phyloP scores from a whole-genome alignment of 2,797 vertebrate genomes.

The Intellagama lesueurii region DNA sequence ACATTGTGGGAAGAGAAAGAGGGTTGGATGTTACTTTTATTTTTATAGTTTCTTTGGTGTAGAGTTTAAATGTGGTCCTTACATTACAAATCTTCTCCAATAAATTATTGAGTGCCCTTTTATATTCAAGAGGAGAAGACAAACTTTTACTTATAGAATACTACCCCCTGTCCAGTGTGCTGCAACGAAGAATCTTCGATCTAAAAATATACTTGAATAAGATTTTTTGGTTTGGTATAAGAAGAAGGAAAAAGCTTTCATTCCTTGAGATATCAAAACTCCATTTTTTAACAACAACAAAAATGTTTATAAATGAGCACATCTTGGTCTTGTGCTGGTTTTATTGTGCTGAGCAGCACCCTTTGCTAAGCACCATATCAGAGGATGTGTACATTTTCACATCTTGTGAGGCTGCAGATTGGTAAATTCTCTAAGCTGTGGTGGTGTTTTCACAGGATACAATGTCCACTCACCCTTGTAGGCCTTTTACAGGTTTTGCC shows the following conservation, averaged over 20 bases:
- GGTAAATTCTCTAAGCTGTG: neutral
- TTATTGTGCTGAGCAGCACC: neutral
- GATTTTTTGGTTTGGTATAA: neutral
- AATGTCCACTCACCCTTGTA: neutral
- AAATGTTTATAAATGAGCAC: neutral
- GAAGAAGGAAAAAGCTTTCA: constrained; percentile 6
- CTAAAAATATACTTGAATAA: constrained; percentile 73
- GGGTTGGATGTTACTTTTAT: constrained; percentile 34
- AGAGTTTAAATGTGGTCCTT: constrained; percentile 63
- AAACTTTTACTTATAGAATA: constrained; percentile 70
- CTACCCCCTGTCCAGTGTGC: constrained; percentile 19
- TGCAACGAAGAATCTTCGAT: constrained; percentile 27
- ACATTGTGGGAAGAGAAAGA: constrained; percentile 49
- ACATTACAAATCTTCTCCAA: constrained; percentile 64
- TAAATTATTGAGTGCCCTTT: constrained; percentile 67
- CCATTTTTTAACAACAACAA: neutral
- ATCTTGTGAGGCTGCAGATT: neutral
- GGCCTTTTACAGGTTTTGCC: neutral
- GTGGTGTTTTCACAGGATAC: neutral
- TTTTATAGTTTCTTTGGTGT: constrained; percentile 28
- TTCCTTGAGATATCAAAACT: neutral
- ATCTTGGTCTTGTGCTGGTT: neutral
- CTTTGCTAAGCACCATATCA: neutral
- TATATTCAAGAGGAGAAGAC: constrained; percentile 51
- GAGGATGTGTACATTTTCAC: neutral